These are phyloP conservation scores for Hirtodrosophila alboralis DNA, from an alignment of 2,888 invertebrate genomes.

Conservation along the genomic window DNA sequence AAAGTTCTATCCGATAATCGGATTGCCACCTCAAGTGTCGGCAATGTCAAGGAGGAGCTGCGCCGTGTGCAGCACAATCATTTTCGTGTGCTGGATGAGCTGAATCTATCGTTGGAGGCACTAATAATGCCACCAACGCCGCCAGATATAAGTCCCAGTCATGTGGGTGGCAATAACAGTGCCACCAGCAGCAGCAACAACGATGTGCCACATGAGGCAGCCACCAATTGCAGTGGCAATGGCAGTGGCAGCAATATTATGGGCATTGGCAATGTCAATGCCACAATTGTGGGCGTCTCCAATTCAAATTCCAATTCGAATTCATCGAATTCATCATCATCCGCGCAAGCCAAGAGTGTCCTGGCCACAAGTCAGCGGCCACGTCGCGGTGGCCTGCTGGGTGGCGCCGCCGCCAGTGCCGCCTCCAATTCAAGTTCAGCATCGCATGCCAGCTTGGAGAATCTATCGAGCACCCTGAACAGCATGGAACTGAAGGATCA, in stretches of 20 bases:
- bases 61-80: conserved; percentile 93
- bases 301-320: no score
- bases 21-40: conserved; percentile 87
- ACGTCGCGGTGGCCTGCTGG: conserved; percentile 76
- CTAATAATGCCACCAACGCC: conserved; percentile 93
- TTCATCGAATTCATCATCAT: conserved; percentile 22
- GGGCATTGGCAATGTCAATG: conserved; percentile 10
- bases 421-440: conserved; percentile 75
- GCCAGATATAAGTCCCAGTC: conserved; percentile 84
- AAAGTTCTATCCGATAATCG: conserved; percentile 85
- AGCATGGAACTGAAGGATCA: conserved; percentile 84
- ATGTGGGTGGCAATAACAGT: no score
- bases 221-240: conserved; percentile 38
- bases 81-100: conserved; percentile 92
- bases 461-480: conserved; percentile 82
- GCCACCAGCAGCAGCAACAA: conserved; percentile 17
- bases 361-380: conserved; percentile 61
- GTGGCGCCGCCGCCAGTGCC: conserved; percentile 74
- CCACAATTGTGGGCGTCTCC: conserved; percentile 10
- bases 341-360: conserved; percentile 39
- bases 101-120: conserved; percentile 94
- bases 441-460: conserved; percentile 83
- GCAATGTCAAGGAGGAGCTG: conserved; percentile 92
- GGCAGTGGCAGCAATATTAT: conserved; percentile 36
- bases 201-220: conserved; percentile 85